Evolutionary conservation across 1,140 invertebrate genomes (phyloP).

Genomic region (Streblospio benedicti): DNA sequence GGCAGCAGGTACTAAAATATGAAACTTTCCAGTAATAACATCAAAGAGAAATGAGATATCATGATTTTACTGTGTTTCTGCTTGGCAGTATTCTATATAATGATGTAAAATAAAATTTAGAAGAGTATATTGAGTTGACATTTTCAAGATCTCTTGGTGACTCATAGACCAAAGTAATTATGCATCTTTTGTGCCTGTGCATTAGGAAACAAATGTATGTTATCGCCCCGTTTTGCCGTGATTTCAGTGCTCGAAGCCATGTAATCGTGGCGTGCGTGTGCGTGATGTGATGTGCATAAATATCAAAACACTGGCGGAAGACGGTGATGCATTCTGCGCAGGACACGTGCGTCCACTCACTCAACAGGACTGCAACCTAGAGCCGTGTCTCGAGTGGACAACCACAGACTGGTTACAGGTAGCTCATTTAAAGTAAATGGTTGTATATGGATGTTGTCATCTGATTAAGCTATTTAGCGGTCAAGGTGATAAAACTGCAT

Average conservation of each 20-base stretch:
- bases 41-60: too few species aligned
- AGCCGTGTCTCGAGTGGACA: conserved; percentile 40
- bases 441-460: background rate
- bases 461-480: too few species aligned
- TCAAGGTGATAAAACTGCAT: too few species aligned
- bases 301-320: conserved; percentile 20
- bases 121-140: background rate
- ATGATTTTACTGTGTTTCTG: too few species aligned
- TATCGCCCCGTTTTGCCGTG: conserved; percentile 8
- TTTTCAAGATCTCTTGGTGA: background rate
- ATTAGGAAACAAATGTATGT: too few species aligned
- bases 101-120: background rate
- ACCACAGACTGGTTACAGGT: conserved; percentile 41
- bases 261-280: conserved; percentile 37
- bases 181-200: too few species aligned
- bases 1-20: conserved; percentile 27
- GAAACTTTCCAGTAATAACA: too few species aligned
- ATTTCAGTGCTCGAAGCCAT: conserved; percentile 41
- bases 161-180: too few species aligned
- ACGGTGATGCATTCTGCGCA: conserved; percentile 31
- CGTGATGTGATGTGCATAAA: conserved; percentile 40
- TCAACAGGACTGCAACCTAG: conserved; percentile 34
- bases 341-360: conserved; percentile 29
- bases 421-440: conserved; percentile 5
- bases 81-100: background rate